Conservation (phyloP, 30 jellyfish, hydroid and myxozoan species). For the Nemopilema nomurai region DNA sequence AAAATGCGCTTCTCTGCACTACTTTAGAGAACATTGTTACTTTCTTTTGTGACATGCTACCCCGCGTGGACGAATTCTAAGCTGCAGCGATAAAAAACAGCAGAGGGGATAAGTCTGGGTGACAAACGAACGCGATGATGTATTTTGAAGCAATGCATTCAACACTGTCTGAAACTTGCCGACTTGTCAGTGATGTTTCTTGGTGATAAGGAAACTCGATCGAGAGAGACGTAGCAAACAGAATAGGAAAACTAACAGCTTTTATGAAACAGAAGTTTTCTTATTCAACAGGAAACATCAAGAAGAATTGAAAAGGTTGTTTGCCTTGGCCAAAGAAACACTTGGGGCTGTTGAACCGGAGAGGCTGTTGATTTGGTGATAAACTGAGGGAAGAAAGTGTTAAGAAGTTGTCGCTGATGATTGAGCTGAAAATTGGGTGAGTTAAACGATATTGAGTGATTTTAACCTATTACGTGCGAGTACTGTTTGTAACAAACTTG, state of each 20-base stretch:
- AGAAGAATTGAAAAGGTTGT: neutral
- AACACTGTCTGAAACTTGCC: neutral
- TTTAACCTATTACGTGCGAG: too few relatives aligned
- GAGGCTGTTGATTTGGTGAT: neutral
- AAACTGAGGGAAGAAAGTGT: neutral
- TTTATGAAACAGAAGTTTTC: neutral
- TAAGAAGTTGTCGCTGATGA: neutral
- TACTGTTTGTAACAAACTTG: too few relatives aligned
- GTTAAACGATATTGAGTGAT: neutral
- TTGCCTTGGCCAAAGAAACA: neutral
- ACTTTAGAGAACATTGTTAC: neutral
- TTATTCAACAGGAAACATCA: neutral
- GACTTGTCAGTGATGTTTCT: neutral
- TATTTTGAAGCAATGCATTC: neutral
- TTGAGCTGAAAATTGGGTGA: neutral
- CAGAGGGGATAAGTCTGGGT: neutral
- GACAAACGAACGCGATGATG: neutral
- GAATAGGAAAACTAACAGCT: neutral
- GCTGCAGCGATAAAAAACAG: neutral
- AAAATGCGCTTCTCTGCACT: neutral
- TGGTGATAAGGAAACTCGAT: neutral
- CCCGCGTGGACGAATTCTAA: neutral
- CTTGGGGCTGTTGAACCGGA: neutral
- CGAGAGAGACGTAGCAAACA: neutral
- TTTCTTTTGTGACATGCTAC: neutral